Evolutionary conservation across 2,888 invertebrate genomes (phyloP), one percentile per base, ranked within the genome.

Genomic region (Coenonympha glycerion): DNA sequence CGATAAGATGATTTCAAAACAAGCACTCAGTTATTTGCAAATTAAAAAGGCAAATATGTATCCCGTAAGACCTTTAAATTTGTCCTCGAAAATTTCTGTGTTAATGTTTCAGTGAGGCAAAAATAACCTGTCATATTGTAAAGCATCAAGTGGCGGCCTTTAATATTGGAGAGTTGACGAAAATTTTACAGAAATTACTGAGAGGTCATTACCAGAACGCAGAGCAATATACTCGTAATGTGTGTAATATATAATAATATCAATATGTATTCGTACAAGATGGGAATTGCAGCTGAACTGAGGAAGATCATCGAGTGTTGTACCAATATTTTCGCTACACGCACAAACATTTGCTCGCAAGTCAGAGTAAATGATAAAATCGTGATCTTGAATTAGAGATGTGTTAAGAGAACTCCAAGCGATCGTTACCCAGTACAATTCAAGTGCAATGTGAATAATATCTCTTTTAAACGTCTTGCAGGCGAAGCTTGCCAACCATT

Each of bases 311-410:
- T 66, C 56, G 59, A 78, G 78, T 68, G 76, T 61, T 69, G 61
- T 58, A 71, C 73, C 75, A 80, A 80, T 71, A 77, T 74, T 76
- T 72, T 73, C 64, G 63, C 63, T 66, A 58, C 63, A 58, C 60
- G 60, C 50, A 56, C 61, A 64, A 71, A 66, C 66, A 74, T 71
- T 73, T 65, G 61, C 63, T 61, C 39, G 47, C 56, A 57, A 52
- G 44, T 48, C 49, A 40, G 55, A 52, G 52, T 42, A 55, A 64
- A 60, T 61, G 54, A 61, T 61, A 55, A 60, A 61, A 59, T 63
- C 61, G 62, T 63, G 62, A 64, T 60, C 56, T 57, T 60, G 58
- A 63, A 64, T 64, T 61, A 49, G 62, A 61, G 58, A 60, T 57
- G 60, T 58, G 51, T 56, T 39, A 51, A 57, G 53, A 53, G 47